Evolutionary conservation across 2,888 invertebrate genomes (phyloP), one percentile per base, ranked within the genome.

Genomic region (Omphaloscelis lunosa): DNA sequence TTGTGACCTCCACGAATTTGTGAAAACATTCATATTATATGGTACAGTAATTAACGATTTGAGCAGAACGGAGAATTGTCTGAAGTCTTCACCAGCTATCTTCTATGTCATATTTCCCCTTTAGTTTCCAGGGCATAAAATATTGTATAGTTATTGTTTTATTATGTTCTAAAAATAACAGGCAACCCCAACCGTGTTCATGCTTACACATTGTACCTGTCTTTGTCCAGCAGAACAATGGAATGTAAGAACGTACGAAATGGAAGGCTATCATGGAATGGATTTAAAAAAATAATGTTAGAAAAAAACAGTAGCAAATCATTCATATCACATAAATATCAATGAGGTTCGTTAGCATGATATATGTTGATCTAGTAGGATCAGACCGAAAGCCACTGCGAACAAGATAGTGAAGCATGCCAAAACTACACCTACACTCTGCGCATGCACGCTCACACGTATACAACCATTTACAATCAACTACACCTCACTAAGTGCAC

Each of bases 161-260:
- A 71, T 45, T 17, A 45, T 45, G n/a, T 29, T 75, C 34, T 39
- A 23, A 20, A 59, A 27, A 59, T 23, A 59, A 27, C 39, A 23
- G 27, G 27, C 39, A 17, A 39, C 23, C 48, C 4, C 23, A 39
- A 12, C 6, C 23, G 34, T 27, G 27, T 56, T 56, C 12, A 56
- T n/a, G 11, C 20, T 17, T 7, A 6, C 9, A 77, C 39, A 68
- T n/a, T 79, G 41, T 63, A 45, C 39, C 4, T 34, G 23, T 58
- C 39, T 41, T 65, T 78, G 73, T 79, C n/a, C 34, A 20, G 9
- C 27, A 56, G 61, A 56, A 74, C 53, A 79, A 80, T 53, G 20
- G 45, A 34, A 59, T n/a, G 2, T 27, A 53, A 51, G 58, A 51
- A 34, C 23, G 23, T 27, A 61, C 34, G 20, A 29, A 78, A 63